Conservation (phyloP, 2,888 invertebrate species). For the Eudemis profundana region DNA sequence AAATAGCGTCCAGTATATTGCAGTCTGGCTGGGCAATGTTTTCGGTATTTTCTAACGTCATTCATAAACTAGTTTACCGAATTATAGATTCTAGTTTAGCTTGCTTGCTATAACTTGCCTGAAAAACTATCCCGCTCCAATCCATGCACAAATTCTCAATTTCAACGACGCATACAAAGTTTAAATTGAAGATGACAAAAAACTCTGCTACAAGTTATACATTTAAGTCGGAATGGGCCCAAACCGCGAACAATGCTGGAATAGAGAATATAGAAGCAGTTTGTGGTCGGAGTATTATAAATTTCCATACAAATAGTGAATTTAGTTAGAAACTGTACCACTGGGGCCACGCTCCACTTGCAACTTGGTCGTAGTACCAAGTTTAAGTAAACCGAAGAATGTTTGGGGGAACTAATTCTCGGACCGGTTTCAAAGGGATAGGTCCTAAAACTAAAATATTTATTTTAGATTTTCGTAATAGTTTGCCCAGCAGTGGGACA, state of each 20-base stretch:
- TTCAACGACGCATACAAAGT: neutral
- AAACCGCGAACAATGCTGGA: neutral
- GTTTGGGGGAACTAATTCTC: neutral
- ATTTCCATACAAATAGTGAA: conserved; percentile 60
- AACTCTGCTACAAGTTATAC: neutral
- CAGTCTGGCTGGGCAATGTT: too few species aligned
- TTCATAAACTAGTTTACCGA: too few species aligned
- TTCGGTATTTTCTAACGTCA: too few species aligned
- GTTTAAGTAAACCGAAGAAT: conserved; percentile 7
- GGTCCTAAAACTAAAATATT: neutral
- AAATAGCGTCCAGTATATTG: too few species aligned
- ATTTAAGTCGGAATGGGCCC: conserved; percentile 1
- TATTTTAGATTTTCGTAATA: too few species aligned
- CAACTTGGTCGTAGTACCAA: neutral
- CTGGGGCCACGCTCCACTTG: conserved; percentile 47
- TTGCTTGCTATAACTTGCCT: too few species aligned
- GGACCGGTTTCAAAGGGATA: neutral
- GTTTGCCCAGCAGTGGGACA: too few species aligned
- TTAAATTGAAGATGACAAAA: conserved; percentile 25
- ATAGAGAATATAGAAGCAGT: neutral
- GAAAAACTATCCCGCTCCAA: too few species aligned
- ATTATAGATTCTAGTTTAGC: too few species aligned
- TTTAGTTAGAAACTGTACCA: conserved; percentile 59
- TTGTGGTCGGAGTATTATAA: conserved; percentile 49
- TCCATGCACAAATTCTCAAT: neutral